Evolutionary conservation across 2,888 invertebrate species (phyloP), one percentile per base, ranked within the genome.

Genomic region (Xylota sylvarum): DNA sequence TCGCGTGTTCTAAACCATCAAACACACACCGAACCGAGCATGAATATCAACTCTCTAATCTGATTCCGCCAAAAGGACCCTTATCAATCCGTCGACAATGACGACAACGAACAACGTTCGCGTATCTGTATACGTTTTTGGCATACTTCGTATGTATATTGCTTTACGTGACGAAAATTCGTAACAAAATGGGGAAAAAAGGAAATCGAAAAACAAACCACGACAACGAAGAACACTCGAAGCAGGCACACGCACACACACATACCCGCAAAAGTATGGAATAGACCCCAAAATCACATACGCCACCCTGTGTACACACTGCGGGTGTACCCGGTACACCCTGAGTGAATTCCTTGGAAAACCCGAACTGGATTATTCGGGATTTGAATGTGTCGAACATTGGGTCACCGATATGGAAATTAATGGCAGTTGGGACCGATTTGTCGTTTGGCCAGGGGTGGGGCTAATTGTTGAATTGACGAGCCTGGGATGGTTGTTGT

Each of bases 381-480:
- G 84, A 79, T 85, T 85, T 80, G 58, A 70, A 64, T 52, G 74
- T 73, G 74, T 69, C 79, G 64, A 85, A 85, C 74, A 79, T 80
- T 70, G 74, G 79, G 84, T 80, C 84, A 85, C 79, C 84, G 69
- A 79, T 85, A 85, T 76, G 79, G 74, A 80, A 85, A 85, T 85
- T 76, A 80, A 85, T 79, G 74, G 70, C 17, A 76, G 43, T 70
- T 64, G 74, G 52, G 74, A 60, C 43, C 74, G 64, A 77, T 82
- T 82, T 74, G 74, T 27, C 9, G 62, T 40, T 37, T 30, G 37
- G 56, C 43, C 35, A 6, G 72, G 83, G 60, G 62, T 17, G 46
- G 62, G 37, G 52, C 79, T 85, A 76, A 85, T 85, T 85, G 79
- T 85, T 73, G 84, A 74, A 84, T 84, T 74, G 84, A 79, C 69